phyloP scores from a whole-genome alignment of 2,113 vertebrate genomes.

The Capreolus pygargus region DNA sequence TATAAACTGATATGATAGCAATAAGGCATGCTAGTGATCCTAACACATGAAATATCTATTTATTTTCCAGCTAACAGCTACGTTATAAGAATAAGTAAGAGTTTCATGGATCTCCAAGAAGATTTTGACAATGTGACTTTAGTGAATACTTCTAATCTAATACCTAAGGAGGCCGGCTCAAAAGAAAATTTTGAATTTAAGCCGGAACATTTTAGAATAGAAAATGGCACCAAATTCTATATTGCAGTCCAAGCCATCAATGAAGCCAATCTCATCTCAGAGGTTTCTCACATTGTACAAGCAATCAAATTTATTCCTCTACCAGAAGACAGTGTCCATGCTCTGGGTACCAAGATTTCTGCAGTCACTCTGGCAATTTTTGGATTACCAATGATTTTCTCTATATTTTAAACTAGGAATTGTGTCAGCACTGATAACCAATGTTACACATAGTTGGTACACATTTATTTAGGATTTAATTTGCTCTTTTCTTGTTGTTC shows the following conservation, averaged over 20 bases:
- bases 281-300: constrained; percentile 76
- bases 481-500: neutral
- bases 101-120: constrained; percentile 43
- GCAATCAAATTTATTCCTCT: constrained; percentile 45
- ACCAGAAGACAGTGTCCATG: neutral
- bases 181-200: constrained; percentile 73
- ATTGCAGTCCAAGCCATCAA: constrained; percentile 65
- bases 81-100: constrained; percentile 76
- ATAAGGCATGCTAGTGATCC: neutral
- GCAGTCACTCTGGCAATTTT: neutral
- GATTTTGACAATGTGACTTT: constrained; percentile 62
- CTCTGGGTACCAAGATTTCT: neutral
- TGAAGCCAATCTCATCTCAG: constrained; percentile 55
- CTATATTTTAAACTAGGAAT: constrained; percentile 43
- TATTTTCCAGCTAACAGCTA: constrained; percentile 77
- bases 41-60: constrained; percentile 20
- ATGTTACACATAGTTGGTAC: constrained; percentile 33
- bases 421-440: constrained; percentile 23
- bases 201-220: constrained; percentile 34
- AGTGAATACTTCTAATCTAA: constrained; percentile 67
- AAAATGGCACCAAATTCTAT: constrained; percentile 71
- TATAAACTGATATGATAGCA: neutral
- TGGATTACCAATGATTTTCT: constrained; percentile 30
- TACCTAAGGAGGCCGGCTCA: constrained; percentile 61
- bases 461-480: constrained; percentile 21